Evolutionary conservation across 2,113 vertebrate species (phyloP), one percentile per base, ranked within the genome.

Genomic region (Copsychus sechellarum): DNA sequence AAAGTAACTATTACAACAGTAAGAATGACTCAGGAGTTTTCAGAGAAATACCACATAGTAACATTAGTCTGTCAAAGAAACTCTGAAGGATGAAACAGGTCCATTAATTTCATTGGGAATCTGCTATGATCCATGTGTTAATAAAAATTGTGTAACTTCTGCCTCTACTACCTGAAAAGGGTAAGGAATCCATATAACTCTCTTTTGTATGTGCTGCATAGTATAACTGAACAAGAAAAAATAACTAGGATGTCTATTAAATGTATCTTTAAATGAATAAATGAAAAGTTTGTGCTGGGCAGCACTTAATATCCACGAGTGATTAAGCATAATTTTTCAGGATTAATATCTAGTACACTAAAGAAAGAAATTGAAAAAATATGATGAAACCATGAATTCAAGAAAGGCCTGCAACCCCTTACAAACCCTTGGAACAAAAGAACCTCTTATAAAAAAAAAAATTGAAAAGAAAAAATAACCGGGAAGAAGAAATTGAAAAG

Each of bases 401-500:
- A 91, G 94, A 84, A 77, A 87, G 69, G 25, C 25, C 15, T 29
- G 57, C 65, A 93, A 87, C 29, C 56, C 20, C 0, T 82, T 81
- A 36, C 88, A 96, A 93, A 66, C 12, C 34, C 53, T 90, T 81
- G 96, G 92, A 97, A 97, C 81, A 94, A 94, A 97, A 96, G 58
- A 78, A 86, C 14, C 36, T 94, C 86, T 94, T 80, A 96, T 34
- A 97, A 91, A 92, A 89, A 88, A 96, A 88, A 83, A 60, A 76
- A 92, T 51, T 28, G 73, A 83, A 84, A 86, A 90, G 83, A 93
- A 80, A 95, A 97, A 97, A 86, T n/a, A 94, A 70, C 48, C 72
- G 40, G 88, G 73, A 90, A 96, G 92, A 94, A 96, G 81, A 97
- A 97, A 97, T 96, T 96, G 94, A 96, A 97, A 97, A 91, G 51